Base-by-base conservation (phyloP, 2,888 invertebrate genomes). In the Tipula helvola region DNA sequence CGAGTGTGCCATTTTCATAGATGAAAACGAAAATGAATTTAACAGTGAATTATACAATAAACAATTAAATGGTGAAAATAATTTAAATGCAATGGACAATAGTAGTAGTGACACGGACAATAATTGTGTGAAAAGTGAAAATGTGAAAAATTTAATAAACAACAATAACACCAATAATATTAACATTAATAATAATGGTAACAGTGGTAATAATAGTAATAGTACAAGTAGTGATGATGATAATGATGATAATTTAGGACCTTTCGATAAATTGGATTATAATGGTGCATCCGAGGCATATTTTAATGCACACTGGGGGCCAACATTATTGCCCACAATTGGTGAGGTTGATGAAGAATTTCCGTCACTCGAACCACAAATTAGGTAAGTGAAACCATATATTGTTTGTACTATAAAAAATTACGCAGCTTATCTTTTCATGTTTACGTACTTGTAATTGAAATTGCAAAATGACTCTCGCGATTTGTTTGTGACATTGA, bases 341-440 rank as follows among this genome's bases (percentile, higher is more conserved):
- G 91, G 91, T 0, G 91, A 91, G 87, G 91, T 91, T 0, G 91
- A 92, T 87, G 91, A 92, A 87, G 91, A 92, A 88, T 90, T 90
- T 87, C 91, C 92, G 1, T 92, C 91, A 4, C 87, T 92, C 88
- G 92, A 92, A 87, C 89, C 89, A 5, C 91, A 85, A 52, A 86
- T 87, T 28, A 71, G 71, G 71, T 71, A 28, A 71, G 71, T 10
- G 71, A 28, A 71, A 71, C 12, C 28, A 10, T 71, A 28, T 71
- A 10, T n/a, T 71, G 12, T 4, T 71, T 10, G 10, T 39, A 28
- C 28, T 39, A 39, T 39, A 7, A 39, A 7, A 39, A 7, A 39
- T 39, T 39, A 7, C 12, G 52, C 8, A 5, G 52, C 52, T n/a
- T 16, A 52, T 52, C 16, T 52, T 52, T 52, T 52, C 16, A 16